Percentiles rank a stretch among this genome's conserved stretches.
Conservation (phyloP, 2,888 invertebrate genomes). For the Leucoptera coffeella region DNA sequence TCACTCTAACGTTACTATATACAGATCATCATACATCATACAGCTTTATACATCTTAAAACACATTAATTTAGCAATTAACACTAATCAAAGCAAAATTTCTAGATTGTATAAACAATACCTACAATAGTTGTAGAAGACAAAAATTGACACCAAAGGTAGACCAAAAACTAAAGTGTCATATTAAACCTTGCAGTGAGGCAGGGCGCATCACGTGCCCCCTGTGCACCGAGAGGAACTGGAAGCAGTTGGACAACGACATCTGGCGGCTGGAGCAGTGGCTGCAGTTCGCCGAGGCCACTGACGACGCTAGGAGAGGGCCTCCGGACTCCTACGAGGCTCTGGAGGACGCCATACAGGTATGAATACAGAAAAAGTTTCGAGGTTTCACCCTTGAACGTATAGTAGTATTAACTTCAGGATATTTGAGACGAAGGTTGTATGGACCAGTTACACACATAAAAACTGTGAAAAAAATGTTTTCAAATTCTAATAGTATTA, state of each 20-base stretch:
- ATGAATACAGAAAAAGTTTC: background rate
- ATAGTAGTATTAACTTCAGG: background rate
- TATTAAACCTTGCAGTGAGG: conserved; percentile 57
- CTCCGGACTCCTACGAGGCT: conserved; percentile 72
- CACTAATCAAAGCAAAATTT: background rate
- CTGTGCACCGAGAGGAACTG: conserved; percentile 82
- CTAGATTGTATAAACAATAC: background rate
- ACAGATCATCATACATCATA: too few species aligned
- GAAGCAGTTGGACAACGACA: conserved; percentile 83
- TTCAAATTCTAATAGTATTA: too few species aligned
- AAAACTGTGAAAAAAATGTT: too few species aligned
- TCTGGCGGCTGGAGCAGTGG: conserved; percentile 90
- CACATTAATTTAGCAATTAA: background rate
- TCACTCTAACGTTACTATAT: too few species aligned
- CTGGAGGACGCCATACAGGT: conserved; percentile 77
- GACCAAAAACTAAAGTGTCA: too few species aligned
- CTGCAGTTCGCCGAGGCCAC: conserved; percentile 80
- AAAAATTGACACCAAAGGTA: too few species aligned
- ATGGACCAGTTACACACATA: too few species aligned
- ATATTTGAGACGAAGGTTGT: background rate
- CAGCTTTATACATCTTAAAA: too few species aligned
- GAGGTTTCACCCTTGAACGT: background rate
- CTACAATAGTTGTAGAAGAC: background rate
- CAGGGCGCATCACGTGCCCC: conserved; percentile 76
- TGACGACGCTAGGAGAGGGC: conserved; percentile 60